Evolutionary conservation across 2,113 vertebrate genomes (phyloP).

Genomic region (Boulengeromyrus knoepffleri): DNA sequence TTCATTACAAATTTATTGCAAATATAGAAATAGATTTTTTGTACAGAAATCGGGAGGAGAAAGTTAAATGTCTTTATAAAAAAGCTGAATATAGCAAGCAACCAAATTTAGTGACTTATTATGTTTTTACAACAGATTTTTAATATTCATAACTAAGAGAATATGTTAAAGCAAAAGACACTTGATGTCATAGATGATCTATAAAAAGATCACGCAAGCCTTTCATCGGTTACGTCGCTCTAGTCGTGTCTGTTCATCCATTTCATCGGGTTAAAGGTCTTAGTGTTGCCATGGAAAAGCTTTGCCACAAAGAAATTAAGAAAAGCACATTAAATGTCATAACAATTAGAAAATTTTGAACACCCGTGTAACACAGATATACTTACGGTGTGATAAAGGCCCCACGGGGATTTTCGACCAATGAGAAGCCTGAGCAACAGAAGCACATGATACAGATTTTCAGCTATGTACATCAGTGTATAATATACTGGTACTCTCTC

Average conservation of each 20-base stretch:
- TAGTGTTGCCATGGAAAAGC: slow-evolving; percentile 30
- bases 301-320: background rate
- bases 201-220: background rate
- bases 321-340: background rate
- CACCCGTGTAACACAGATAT: background rate
- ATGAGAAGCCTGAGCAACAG: background rate
- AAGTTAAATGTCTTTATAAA: slow-evolving; percentile 45
- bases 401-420: background rate
- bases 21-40: slow-evolving; percentile 74
- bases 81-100: slow-evolving; percentile 21
- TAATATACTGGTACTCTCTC: background rate
- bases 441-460: background rate
- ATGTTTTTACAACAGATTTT: slow-evolving; percentile 34
- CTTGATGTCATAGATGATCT: background rate
- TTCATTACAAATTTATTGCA: slow-evolving; percentile 70
- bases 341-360: background rate
- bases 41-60: slow-evolving; percentile 61
- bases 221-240: background rate
- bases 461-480: background rate
- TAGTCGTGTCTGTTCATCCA: background rate
- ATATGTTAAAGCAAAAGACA: slow-evolving; percentile 26
- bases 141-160: slow-evolving; percentile 26
- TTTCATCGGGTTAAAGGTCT: background rate
- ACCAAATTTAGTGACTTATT: slow-evolving; percentile 30
- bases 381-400: background rate